phyloP scores from a whole-genome alignment of 2,113 vertebrate species.

The Ctenomys sociabilis region DNA sequence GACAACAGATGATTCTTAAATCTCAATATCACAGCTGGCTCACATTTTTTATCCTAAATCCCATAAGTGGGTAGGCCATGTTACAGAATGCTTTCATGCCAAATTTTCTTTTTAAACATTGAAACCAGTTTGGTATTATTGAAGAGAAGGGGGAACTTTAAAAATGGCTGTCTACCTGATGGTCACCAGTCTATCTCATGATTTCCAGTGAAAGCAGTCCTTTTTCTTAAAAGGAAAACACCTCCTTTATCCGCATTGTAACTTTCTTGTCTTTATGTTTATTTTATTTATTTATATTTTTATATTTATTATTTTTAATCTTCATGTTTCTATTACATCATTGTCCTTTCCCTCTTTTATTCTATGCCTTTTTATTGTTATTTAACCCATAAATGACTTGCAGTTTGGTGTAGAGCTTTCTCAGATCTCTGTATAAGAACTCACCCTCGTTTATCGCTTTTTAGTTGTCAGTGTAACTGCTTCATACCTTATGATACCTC shows the following conservation, averaged over 20 bases:
- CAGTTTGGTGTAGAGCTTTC: not conserved
- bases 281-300: not conserved
- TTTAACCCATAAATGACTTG: not conserved
- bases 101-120: constrained; percentile 75
- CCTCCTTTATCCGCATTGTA: not conserved
- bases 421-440: not conserved
- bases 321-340: not conserved
- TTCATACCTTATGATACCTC: not conserved
- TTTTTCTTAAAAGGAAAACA: not conserved
- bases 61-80: constrained; percentile 71
- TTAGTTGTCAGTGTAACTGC: not conserved
- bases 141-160: constrained; percentile 54
- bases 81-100: constrained; percentile 77
- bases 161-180: constrained; percentile 47
- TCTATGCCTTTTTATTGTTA: not conserved
- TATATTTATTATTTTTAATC: not conserved
- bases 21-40: constrained; percentile 79
- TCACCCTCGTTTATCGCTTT: not conserved
- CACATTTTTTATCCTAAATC: constrained; percentile 78
- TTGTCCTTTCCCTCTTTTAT: not conserved
- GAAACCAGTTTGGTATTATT: constrained; percentile 71
- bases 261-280: not conserved
- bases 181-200: not conserved
- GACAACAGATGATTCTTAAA: constrained; percentile 78
- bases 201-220: not conserved